Evolutionary conservation across 2,888 invertebrate genomes (phyloP).

Genomic region (Microdon myrmicae): DNA sequence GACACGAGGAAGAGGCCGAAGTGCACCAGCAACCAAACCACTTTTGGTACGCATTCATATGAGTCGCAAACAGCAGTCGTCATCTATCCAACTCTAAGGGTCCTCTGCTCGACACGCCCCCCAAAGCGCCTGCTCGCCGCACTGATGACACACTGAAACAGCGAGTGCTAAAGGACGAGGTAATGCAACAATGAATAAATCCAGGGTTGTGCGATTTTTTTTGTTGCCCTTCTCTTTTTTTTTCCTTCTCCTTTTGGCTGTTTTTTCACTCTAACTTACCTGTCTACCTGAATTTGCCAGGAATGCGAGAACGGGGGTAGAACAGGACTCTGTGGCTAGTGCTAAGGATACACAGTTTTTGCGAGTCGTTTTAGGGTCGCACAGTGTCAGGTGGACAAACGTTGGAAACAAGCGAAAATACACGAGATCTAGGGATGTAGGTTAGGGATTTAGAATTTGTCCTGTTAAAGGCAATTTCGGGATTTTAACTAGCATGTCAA

Average conservation of each 20-base stretch:
- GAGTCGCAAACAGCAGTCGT: constrained; percentile 39
- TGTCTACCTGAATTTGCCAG: constrained; percentile 7
- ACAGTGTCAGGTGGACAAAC: constrained; percentile 14
- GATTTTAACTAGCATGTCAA: constrained; percentile 29
- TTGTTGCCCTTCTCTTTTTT: no score
- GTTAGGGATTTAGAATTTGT: constrained; percentile 40
- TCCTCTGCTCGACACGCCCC: no score
- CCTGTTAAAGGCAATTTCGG: constrained; percentile 43
- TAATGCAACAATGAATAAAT: constrained; percentile 52
- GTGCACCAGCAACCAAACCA: constrained; percentile 21
- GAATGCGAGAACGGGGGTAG: no score
- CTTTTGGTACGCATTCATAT: constrained; percentile 14
- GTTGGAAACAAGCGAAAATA: constrained; percentile 17
- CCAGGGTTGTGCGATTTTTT: no score
- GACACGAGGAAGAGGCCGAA: constrained; percentile 1
- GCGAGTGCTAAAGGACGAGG: constrained; percentile 35
- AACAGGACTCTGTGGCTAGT: no score
- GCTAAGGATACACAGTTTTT: no score
- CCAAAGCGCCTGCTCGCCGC: no score
- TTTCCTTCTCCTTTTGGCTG: constrained; percentile 9
- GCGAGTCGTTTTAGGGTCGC: no score
- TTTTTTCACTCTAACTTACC: not conserved
- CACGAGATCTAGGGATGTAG: constrained; percentile 35
- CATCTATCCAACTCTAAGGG: no score
- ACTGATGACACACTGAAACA: constrained; percentile 12